Conservation (phyloP, 1,140 invertebrate species). For the Solenopsis invicta region DNA sequence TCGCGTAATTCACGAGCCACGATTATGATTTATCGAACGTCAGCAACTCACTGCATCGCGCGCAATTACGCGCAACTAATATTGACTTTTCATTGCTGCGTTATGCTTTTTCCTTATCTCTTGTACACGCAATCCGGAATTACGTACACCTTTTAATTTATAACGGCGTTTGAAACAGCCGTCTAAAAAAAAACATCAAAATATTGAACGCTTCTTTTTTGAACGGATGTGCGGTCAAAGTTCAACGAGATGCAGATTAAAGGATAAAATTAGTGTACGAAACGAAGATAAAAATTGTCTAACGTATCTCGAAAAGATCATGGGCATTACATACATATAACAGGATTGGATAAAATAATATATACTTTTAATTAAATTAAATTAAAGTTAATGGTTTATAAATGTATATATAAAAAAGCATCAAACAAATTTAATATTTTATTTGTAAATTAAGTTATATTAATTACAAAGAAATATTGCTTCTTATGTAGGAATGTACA, state of each 20-base stretch:
- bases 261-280: background rate
- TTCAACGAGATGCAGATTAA: background rate
- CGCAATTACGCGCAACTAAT: slow-evolving; percentile 32
- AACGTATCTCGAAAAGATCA: background rate
- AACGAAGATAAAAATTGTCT: background rate
- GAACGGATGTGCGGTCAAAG: too few species aligned
- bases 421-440: too few species aligned
- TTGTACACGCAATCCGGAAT: background rate
- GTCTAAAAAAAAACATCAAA: background rate
- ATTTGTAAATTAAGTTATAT: too few species aligned
- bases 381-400: too few species aligned
- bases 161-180: background rate
- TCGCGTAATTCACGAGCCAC: background rate
- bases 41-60: background rate
- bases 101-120: slow-evolving; percentile 3
- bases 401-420: too few species aligned
- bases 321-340: too few species aligned
- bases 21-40: slow-evolving; percentile 18
- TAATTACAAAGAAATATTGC: too few species aligned
- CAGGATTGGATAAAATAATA: too few species aligned
- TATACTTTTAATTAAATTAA: too few species aligned
- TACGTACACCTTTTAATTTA: background rate
- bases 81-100: background rate
- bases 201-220: background rate
- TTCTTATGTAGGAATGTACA: too few species aligned